These are phyloP conservation scores for Sicus ferrugineus DNA, from an alignment of 2,888 invertebrate species.

Conservation along the genomic window DNA sequence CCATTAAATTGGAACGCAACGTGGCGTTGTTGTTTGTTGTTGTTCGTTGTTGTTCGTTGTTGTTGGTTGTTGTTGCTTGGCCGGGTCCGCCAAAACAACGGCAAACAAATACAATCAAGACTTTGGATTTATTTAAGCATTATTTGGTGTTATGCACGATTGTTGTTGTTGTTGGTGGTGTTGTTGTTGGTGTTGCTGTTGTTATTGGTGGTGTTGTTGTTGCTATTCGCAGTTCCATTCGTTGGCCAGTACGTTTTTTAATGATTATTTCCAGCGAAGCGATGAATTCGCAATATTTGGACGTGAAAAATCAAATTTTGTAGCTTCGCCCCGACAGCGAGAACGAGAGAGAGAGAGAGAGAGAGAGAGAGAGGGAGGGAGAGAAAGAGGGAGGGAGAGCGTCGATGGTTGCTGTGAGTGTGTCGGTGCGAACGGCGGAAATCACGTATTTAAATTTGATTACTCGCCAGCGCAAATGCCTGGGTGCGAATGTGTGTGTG, in stretches of 20 bases:
- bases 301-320: neutral
- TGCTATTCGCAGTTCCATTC: neutral
- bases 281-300: constrained; percentile 11
- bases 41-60: neutral
- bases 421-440: constrained; percentile 29
- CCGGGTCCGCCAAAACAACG: neutral
- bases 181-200: neutral
- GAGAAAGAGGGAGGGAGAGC: neutral
- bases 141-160: neutral
- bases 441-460: constrained; percentile 41
- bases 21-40: neutral
- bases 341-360: neutral
- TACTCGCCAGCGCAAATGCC: constrained; percentile 29
- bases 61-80: neutral
- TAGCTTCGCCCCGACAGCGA: neutral
- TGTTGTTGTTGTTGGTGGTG: neutral
- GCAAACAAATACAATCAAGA: constrained; percentile 14
- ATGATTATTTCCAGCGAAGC: constrained; percentile 14
- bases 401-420: neutral
- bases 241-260: constrained; percentile 19
- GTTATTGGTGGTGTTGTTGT: neutral
- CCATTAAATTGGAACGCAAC: constrained; percentile 17
- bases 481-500: neutral
- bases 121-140: constrained; percentile 23
- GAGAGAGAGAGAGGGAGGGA: neutral